Percentiles rank a stretch among this genome's conserved stretches.
Conservation (phyloP, 1,140 invertebrate genomes). For the Aporrectodea caliginosa region DNA sequence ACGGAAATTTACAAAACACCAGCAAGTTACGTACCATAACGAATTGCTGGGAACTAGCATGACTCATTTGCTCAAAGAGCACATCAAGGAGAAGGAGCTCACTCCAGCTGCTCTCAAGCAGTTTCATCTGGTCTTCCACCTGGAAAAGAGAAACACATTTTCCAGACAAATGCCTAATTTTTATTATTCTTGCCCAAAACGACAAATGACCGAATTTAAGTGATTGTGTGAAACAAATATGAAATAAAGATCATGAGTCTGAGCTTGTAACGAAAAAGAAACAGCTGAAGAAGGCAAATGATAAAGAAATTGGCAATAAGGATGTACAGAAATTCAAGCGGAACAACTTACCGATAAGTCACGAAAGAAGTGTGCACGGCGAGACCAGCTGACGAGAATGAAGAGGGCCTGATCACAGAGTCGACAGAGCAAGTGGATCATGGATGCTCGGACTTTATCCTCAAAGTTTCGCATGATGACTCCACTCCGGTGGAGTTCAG, state of each 20-base stretch:
- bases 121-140: conserved; percentile 99
- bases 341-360: conserved; percentile 86
- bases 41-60: conserved; percentile 54
- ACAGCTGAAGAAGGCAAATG: too few relatives aligned
- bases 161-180: too few relatives aligned
- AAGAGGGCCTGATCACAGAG: conserved; percentile 97
- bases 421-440: conserved; percentile 77
- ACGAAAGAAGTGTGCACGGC: conserved; percentile 96
- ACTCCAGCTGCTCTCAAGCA: conserved; percentile 94
- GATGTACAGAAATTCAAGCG: background rate
- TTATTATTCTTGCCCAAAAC: too few relatives aligned
- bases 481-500: background rate
- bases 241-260: too few relatives aligned
- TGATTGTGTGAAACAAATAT: too few relatives aligned
- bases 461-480: background rate
- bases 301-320: too few relatives aligned
- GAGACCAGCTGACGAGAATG: conserved; percentile 96
- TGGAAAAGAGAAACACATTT: conserved; percentile 56
- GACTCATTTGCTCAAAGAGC: conserved; percentile 91
- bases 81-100: conserved; percentile 95
- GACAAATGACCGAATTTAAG: too few relatives aligned
- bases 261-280: too few relatives aligned
- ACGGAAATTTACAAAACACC: background rate
- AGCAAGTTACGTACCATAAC: background rate
- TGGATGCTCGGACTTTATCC: background rate